Conservation (phyloP, 1,140 invertebrate genomes). For the Bombus vancouverensis region DNA sequence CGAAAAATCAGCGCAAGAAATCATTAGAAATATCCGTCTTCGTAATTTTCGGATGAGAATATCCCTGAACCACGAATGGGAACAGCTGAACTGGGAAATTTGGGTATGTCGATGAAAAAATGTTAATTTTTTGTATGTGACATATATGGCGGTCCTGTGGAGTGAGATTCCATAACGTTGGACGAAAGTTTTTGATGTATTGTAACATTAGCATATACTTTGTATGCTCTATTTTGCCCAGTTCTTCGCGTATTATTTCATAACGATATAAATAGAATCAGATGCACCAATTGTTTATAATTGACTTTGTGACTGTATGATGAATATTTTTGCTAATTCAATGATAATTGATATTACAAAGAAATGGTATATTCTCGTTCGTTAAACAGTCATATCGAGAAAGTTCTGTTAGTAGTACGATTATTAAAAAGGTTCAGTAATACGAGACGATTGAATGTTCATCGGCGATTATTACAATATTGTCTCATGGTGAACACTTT, state of each 20-base stretch:
- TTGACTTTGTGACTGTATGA: not conserved
- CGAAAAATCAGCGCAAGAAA: constrained; percentile 27
- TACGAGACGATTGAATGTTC: not conserved
- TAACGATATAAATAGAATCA: not conserved
- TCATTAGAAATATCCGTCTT: constrained; percentile 26
- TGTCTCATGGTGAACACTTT: not conserved
- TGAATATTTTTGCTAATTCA: not conserved
- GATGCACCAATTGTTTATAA: not conserved
- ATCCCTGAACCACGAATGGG: constrained; percentile 71
- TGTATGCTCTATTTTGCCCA: too few relatives aligned
- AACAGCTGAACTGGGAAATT: constrained; percentile 67
- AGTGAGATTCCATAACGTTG: not conserved
- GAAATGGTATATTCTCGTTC: not conserved
- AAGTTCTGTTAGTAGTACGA: not conserved
- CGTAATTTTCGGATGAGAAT: constrained; percentile 63
- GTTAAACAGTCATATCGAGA: not conserved
- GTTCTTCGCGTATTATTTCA: not conserved
- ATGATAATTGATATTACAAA: not conserved
- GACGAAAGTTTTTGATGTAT: not conserved
- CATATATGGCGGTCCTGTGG: not conserved
- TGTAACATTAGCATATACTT: too few relatives aligned
- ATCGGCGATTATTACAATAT: not conserved
- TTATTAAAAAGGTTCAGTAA: not conserved
- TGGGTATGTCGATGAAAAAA: constrained; percentile 64
- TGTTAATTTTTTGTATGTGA: not conserved